Evolutionary conservation across 2,888 invertebrate species (phyloP), one percentile per base, ranked within the genome.

Genomic region (Lasioglossum pauxillum): DNA sequence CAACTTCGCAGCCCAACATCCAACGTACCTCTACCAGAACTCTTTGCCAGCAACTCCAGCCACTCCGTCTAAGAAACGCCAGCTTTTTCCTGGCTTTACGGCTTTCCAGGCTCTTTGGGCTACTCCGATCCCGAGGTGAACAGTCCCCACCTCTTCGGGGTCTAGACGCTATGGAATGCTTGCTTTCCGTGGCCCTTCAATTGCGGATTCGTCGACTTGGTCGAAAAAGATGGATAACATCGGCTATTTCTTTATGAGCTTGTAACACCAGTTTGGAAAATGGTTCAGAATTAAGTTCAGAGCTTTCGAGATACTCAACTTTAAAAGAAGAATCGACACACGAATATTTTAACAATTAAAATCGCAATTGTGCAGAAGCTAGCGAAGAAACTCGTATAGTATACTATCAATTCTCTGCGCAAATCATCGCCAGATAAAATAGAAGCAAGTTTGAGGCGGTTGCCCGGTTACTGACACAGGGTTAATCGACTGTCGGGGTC

Each of bases 1-100:
- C 73, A 78, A 81, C 87, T 87, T 81, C 78, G 76, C 35, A 12
- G 76, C 75, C 53, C 80, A 53, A 71, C 78, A 73, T 41, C 31
- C 72, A 71, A 76, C 75, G n/a, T 72, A n/a, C n/a, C 64, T 16
- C 77, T 83, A 5, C 67, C 57, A 31, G 64, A 76, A 76, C 35
- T 77, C 57, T 57, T 57, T 35, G 64, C 31, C 64, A 35, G 19
- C 7, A 35, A 64, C 64, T 64, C 19, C 31, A 7, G 19, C 64
- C 31, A 19, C 19, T 31, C 16, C 14, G 19, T 16, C 64, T 5
- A 31, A 64, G 31, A 31, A 31, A 35, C 19, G 31, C 31, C 31
- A 31, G 5, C 64, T 31, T 64, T 64, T 31, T 12, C 12, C 16
- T 16, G n/a, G 23, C 5, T 31, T 64, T 31, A 35, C 31, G 19